phyloP scores from a whole-genome alignment of 2,113 vertebrate genomes.

The Natator depressus region DNA sequence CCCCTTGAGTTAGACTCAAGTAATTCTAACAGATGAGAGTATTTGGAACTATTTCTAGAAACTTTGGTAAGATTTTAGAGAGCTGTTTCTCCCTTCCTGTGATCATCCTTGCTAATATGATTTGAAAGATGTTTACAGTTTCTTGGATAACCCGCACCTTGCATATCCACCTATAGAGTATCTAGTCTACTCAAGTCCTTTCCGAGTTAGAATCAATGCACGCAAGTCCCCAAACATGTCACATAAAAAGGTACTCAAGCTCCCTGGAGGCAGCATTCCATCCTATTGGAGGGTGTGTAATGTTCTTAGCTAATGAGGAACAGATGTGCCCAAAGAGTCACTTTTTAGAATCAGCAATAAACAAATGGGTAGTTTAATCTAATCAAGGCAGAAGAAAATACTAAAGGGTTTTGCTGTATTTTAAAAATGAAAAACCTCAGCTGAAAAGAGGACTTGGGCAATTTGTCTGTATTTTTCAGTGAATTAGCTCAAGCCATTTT shows the following conservation, averaged over 20 bases:
- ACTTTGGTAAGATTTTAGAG: neutral
- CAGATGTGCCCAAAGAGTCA: neutral
- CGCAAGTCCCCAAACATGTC: neutral
- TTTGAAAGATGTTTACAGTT: neutral
- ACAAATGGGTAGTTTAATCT: conserved; percentile 13
- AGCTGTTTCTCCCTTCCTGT: neutral
- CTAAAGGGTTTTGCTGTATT: neutral
- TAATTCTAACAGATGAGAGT: neutral
- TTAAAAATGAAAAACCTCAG: neutral
- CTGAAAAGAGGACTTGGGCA: neutral
- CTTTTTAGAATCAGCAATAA: neutral
- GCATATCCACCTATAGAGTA: neutral
- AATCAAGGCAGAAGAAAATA: conserved; percentile 3
- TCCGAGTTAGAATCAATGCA: neutral
- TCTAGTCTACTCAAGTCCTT: neutral
- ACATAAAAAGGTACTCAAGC: neutral
- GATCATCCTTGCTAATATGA: neutral
- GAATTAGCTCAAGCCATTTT: neutral
- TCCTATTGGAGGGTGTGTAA: neutral
- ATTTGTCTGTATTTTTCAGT: neutral
- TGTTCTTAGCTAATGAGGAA: neutral
- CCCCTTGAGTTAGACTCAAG: neutral
- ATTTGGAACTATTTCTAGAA: neutral
- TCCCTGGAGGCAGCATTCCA: neutral
- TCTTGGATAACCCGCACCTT: neutral